Base-by-base conservation (phyloP, 2,113 vertebrate genomes). In the Desmodus rotundus region DNA sequence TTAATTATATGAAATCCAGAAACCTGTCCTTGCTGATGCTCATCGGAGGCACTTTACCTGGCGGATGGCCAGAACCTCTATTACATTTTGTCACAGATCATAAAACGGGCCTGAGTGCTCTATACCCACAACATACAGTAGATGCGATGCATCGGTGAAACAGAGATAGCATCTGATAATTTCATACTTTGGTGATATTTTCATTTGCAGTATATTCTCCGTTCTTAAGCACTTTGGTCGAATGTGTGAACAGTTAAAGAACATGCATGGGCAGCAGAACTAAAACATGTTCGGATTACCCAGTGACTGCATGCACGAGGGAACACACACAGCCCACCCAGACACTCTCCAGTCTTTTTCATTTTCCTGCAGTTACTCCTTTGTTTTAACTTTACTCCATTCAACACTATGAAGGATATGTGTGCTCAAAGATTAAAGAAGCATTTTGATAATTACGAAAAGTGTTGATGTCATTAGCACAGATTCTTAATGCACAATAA, bases 31-130 rank as follows among this genome's bases (percentile, higher is more conserved):
- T 88, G 72, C 78, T 54, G 17, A 70, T 87, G 38, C 47, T 78
- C 0, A 0, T 85, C 15, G 3, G 86, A 96, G 72, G 72, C 84
- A 33, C 93, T 95, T 89, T 92, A 90, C 87, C 65, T 95, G 65
- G 85, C 87, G 28, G 86, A 72, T 92, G 89, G 84, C 76, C 90
- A 96, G 76, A 90, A 73, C 17, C 41, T 83, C 91, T 89, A 92
- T 92, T 89, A 87, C 43, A 70, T 96, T 97, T 87, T 90, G 81
- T 95, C 87, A 91, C 81, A 95, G 84, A 77, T 94, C 96, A 92
- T 95, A 87, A 96, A 92, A 92, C n/a, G 36, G 41, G 47, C 77
- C 73, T 20, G 81, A 94, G n/a, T 17, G 33, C 10, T 47, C 43
- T 70, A 12, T 41, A 63, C 19, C 72, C 41, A 74, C 47, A 87